phyloP scores from a whole-genome alignment of 2,797 vertebrate genomes.

The Gymnocypris eckloni region DNA sequence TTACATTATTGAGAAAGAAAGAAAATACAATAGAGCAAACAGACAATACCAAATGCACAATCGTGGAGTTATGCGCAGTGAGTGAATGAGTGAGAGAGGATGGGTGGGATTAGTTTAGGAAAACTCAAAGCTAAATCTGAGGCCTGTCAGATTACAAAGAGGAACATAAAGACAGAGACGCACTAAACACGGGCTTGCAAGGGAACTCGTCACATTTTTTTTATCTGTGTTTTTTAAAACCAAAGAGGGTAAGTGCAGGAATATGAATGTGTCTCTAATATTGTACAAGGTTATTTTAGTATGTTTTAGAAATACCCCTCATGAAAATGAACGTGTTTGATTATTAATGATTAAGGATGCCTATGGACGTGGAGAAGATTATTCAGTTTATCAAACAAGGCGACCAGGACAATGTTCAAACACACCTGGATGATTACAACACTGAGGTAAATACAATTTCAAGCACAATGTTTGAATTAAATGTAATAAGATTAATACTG shows the following conservation, averaged over 20 bases:
- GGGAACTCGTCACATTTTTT: neutral
- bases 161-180: constrained; percentile 10
- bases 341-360: constrained; percentile 58
- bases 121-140: constrained; percentile 49
- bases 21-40: neutral
- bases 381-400: constrained; percentile 68
- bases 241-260: constrained; percentile 12
- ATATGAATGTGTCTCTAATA: neutral
- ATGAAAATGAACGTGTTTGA: neutral
- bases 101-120: constrained; percentile 58
- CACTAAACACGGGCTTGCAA: neutral
- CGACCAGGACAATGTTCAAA: constrained; percentile 72
- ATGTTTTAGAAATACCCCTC: neutral
- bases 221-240: neutral
- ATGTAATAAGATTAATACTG: neutral
- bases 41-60: neutral
- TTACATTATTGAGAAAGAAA: neutral
- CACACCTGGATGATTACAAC: constrained; percentile 71
- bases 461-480: neutral
- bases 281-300: neutral
- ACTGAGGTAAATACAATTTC: constrained; percentile 66
- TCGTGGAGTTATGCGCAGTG: neutral
- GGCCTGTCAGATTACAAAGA: constrained; percentile 46
- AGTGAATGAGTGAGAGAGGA: constrained; percentile 38
- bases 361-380: constrained; percentile 68